These are phyloP conservation scores for Chaunax sp. DNA, from an alignment of 2,797 vertebrate species.

Conservation along the genomic window DNA sequence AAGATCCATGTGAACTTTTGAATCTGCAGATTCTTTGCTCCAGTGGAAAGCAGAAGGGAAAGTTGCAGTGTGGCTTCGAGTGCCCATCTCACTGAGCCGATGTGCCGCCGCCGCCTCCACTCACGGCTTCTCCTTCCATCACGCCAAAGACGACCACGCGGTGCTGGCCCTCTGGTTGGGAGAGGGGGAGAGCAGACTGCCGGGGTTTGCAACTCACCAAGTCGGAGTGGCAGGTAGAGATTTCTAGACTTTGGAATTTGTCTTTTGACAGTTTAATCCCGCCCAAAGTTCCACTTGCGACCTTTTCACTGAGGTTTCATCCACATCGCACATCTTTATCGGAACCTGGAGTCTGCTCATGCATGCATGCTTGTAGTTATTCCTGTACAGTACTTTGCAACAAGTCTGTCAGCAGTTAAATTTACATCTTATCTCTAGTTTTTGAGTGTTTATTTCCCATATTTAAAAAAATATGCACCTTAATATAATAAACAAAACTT, in stretches of 20 bases:
- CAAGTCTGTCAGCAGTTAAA: no score
- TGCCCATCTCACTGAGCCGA: slow-evolving; percentile 88
- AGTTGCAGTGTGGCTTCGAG: slow-evolving; percentile 87
- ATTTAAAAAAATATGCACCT: no score
- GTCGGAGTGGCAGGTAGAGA: slow-evolving; percentile 92
- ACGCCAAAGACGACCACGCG: slow-evolving; percentile 81
- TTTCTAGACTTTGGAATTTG: neutral
- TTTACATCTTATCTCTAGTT: no score
- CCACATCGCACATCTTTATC: neutral
- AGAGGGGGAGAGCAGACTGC: slow-evolving; percentile 86
- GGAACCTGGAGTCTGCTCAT: no score
- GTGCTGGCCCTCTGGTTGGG: slow-evolving; percentile 90
- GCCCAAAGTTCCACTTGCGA: neutral
- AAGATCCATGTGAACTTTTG: neutral
- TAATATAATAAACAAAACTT: no score
- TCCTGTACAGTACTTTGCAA: no score
- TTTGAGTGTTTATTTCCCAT: no score
- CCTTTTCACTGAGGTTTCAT: neutral
- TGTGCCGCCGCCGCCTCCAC: slow-evolving; percentile 82
- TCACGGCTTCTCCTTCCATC: slow-evolving; percentile 92
- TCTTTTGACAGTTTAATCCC: neutral
- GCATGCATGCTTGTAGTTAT: no score
- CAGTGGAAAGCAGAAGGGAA: slow-evolving; percentile 87
- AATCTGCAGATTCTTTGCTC: slow-evolving; percentile 79
- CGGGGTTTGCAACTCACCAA: slow-evolving; percentile 91